Base-by-base conservation (phyloP, 2,888 invertebrate genomes). In the Leucophenga montana region DNA sequence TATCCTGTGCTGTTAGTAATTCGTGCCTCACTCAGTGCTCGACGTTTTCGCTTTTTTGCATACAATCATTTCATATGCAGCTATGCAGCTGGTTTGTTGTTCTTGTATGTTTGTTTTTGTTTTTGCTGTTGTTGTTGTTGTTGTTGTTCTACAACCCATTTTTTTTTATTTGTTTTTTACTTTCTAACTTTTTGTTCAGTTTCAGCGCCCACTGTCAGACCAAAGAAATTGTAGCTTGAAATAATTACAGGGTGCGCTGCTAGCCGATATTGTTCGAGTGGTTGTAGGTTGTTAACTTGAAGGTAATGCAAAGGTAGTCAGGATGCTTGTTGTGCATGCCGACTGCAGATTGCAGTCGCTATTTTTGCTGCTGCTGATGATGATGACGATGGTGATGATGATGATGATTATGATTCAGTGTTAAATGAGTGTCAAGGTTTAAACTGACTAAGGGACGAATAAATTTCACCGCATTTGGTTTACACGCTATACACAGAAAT, bases 181-280 rank as follows among this genome's bases (percentile, higher is more conserved):
- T 27, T 31, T 31, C 27, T 31, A n/a, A 27, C 22, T 27, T n/a
- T n/a, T 31, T 22, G 16, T 57, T 4, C 50, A 20, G 3, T 20
- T 68, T 20, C 13, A 22, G 31, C 22, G 59, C 31, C 67, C 62
- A 31, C 67, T 67, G 67, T 70, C 62, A 61, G 53, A 46, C 73
- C 56, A 69, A 77, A 78, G 73, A 80, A 81, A 81, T 79, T 79
- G 79, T 79, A 76, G 77, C 73, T 78, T 74, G 75, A 80, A 79
- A 81, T 80, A 80, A 80, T 80, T 80, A 81, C 77, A 77, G 71
- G 44, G 46, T 31, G 33, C 18, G 6, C 22, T 18, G 9, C 9
- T 18, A 20, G 53, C 20, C 53, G 14, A 53, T 53, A 20, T 16
- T 20, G 53, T 16, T 53, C 6, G 16, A 18, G 53, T 18, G 16